These are phyloP conservation scores for Anisognathus igniventris DNA, from an alignment of 2,797 vertebrate species.

Conservation along the genomic window DNA sequence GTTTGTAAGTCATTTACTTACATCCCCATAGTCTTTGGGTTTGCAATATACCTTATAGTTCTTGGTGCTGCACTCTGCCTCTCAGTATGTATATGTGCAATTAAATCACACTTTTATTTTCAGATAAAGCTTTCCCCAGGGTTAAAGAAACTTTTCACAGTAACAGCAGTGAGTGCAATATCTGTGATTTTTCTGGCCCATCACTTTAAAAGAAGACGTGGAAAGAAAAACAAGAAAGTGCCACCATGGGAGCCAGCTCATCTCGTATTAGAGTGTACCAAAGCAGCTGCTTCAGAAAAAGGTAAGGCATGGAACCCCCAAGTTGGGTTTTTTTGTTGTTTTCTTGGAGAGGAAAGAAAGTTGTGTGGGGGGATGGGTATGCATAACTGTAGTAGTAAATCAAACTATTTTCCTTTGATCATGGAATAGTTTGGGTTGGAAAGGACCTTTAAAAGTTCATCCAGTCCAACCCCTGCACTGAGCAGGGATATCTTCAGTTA, in stretches of 20 bases:
- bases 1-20: background rate
- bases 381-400: background rate
- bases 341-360: background rate
- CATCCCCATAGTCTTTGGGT: background rate
- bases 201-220: constrained; percentile 90
- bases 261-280: constrained; percentile 76
- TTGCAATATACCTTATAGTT: background rate
- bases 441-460: background rate
- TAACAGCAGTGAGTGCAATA: constrained; percentile 84
- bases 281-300: constrained; percentile 75
- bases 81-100: background rate
- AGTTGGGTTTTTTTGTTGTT: background rate
- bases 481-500: background rate
- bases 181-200: constrained; percentile 90
- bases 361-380: background rate
- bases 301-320: constrained; percentile 62
- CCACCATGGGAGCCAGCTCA: constrained; percentile 81
- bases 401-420: background rate
- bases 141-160: constrained; percentile 86
- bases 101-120: background rate
- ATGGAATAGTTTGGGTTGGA: background rate
- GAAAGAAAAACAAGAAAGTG: constrained; percentile 79
- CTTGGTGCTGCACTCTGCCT: background rate
- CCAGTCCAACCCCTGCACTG: background rate
- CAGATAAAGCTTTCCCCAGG: constrained; percentile 86